Evolutionary conservation across 2,888 invertebrate genomes (phyloP).

Genomic region (Yponomeuta evonymella): DNA sequence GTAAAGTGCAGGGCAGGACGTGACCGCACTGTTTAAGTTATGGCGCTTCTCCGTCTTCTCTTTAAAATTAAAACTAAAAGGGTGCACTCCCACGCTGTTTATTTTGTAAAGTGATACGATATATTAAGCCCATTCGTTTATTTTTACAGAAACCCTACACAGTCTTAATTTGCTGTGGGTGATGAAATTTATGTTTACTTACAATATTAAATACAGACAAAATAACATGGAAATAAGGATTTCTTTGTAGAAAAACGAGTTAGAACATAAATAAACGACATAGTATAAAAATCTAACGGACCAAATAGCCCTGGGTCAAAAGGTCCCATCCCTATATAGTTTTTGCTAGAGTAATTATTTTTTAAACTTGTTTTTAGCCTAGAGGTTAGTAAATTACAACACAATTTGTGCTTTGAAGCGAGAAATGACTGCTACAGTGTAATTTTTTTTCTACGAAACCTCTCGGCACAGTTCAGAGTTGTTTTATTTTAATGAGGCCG

Average conservation of each 20-base stretch:
- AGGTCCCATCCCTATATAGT: too few species aligned
- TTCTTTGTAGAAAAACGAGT: too few species aligned
- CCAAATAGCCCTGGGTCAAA: too few species aligned
- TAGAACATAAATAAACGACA: too few species aligned
- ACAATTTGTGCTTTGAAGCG: not conserved
- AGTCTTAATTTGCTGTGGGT: not conserved
- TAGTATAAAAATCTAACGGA: too few species aligned
- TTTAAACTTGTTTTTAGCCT: too few species aligned
- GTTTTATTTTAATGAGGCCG: constrained; percentile 1
- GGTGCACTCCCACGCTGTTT: constrained; percentile 10
- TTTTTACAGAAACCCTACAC: too few species aligned
- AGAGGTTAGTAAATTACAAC: too few species aligned
- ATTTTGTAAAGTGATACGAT: not conserved
- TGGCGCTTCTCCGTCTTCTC: constrained; percentile 21
- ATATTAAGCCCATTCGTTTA: not conserved
- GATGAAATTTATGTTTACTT: too few species aligned
- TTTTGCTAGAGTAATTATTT: too few species aligned
- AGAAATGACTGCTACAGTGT: not conserved
- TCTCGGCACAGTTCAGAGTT: not conserved
- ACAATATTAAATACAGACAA: too few species aligned
- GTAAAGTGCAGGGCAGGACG: constrained; percentile 27
- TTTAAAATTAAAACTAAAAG: constrained; percentile 22
- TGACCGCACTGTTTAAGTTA: constrained; percentile 40
- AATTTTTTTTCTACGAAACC: not conserved
- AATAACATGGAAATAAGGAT: too few species aligned